Evolutionary conservation across 2,797 vertebrate genomes (phyloP).

Genomic region (Aplochiton taeniatus): DNA sequence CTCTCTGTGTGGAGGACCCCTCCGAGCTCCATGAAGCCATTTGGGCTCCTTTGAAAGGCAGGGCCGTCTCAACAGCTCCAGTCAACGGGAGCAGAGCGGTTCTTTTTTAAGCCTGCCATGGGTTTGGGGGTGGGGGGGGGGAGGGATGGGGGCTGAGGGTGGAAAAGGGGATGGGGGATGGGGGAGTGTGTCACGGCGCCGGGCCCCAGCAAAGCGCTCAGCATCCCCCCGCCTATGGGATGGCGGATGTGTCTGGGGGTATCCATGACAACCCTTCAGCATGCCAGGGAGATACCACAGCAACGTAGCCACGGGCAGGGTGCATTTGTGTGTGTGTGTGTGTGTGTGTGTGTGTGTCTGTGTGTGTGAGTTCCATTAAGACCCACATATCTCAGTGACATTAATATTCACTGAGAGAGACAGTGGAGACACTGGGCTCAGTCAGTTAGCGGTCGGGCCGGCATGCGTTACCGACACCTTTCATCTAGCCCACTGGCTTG

Average conservation of each 20-base stretch:
- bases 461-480: slow-evolving; percentile 31
- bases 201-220: slow-evolving; percentile 73
- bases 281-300: slow-evolving; percentile 69
- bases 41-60: slow-evolving; percentile 45
- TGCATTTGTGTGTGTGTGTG: background rate
- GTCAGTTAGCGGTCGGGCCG: slow-evolving; percentile 32
- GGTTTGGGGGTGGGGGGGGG: background rate
- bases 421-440: slow-evolving; percentile 26
- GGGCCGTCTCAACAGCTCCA: slow-evolving; percentile 35
- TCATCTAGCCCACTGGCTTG: slow-evolving; percentile 20
- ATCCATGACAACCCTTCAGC: slow-evolving; percentile 86
- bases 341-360: slow-evolving; percentile 12
- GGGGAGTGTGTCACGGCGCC: slow-evolving; percentile 50
- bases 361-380: slow-evolving; percentile 47
- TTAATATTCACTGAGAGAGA: slow-evolving; percentile 62
- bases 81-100: slow-evolving; percentile 39
- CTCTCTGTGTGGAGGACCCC: slow-evolving; percentile 26
- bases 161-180: background rate
- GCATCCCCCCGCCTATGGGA: slow-evolving; percentile 78
- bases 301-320: slow-evolving; percentile 67
- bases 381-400: slow-evolving; percentile 51
- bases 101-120: background rate
- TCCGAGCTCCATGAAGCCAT: slow-evolving; percentile 41
- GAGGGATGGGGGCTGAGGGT: background rate
- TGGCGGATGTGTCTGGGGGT: slow-evolving; percentile 81